Base-by-base conservation (phyloP, 2,888 invertebrate genomes). In the Halictus quadricinctus region DNA sequence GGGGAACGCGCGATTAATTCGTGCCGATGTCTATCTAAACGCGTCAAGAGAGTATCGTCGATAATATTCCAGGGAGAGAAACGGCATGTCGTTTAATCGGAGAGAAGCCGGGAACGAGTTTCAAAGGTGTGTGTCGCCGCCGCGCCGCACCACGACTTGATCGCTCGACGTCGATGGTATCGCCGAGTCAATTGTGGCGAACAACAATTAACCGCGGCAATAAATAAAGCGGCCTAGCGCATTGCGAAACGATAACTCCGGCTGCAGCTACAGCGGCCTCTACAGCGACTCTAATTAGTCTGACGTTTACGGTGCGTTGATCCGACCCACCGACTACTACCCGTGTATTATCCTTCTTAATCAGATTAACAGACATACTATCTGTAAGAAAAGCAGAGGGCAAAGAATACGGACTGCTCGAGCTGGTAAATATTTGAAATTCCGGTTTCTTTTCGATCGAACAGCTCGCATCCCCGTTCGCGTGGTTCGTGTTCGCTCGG, bases 161-260 rank as follows among this genome's bases (percentile, higher is more conserved):
- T 88, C 80, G 84, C 78, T 76, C 72, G 77, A 80, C 43, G 60
- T 69, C 83, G 89, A 88, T 89, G 75, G 58, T 83, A 88, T 88
- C 89, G 78, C n/a, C 54, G 73, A 86, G 78, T 73, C 79, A 79
- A 84, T 83, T 73, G 81, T 81, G 84, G 76, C 82, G 84, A 74
- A 84, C 87, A 89, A 91, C 91, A 91, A 91, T 90, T 89, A 88
- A 88, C 88, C 87, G 83, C 70, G 87, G 88, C 87, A 85, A 89
- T 90, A 91, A 91, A 91, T 91, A 89, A 89, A 83, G 86, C 80
- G 88, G 87, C 76, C 79, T 13, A 64, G 21, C 60, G 84, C 74
- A 90, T 89, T 89, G 91, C 90, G 88, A 85, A 87, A 91, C 88
- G 88, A 89, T 88, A 91, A 89, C 79, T 80, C 64, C 70, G 80